Evolutionary conservation across 2,888 invertebrate genomes (phyloP), one percentile per base, ranked within the genome.

Genomic region (Orthonevra nobilis): DNA sequence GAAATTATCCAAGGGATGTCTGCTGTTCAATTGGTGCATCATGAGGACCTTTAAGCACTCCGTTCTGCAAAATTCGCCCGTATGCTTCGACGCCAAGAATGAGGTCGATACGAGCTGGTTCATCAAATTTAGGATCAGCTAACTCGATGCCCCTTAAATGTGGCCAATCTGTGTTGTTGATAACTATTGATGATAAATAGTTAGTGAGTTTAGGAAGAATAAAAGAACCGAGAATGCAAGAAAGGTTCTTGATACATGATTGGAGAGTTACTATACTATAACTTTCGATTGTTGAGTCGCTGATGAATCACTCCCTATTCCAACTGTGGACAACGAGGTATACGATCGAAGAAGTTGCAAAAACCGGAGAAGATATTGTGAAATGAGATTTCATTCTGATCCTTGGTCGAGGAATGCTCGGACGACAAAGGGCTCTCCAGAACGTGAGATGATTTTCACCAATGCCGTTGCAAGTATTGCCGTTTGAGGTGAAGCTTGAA

Each of bases 331-430:
- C n/a, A n/a, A n/a, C n/a, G n/a, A 28, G 10, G 58, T 58, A 10
- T 56, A 12, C 40, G 42, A 38, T 19, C 19, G 58, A 40, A 28
- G 9, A 10, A 42, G 28, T 20, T 26, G 19, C 20, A 44, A 26
- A 32, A 58, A 5, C 17, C 42, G 42, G 9, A 9, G 19, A 1
- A 44, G 10, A 9, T 44, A 26, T 40, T 56, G 38, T 12, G 54
- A 56, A 28, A 56, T 28, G 6, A 56, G 26, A 54, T 54, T 54
- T 1, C 36, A 14, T 54, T 54, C 38, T 2, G 36, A 54, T 23
- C 52, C 52, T 52, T 52, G 54, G 17, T 38, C 54, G 7, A 56
- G 54, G 38, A 56, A 56, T 17, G 40, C 40, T 40, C 40, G 28
- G 12, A 56, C 30, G 10, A 30, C 3, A 23, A 20, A 30, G 17